Conservation (phyloP, 2,797 vertebrate species). For the Hapalemur alaotrensis region DNA sequence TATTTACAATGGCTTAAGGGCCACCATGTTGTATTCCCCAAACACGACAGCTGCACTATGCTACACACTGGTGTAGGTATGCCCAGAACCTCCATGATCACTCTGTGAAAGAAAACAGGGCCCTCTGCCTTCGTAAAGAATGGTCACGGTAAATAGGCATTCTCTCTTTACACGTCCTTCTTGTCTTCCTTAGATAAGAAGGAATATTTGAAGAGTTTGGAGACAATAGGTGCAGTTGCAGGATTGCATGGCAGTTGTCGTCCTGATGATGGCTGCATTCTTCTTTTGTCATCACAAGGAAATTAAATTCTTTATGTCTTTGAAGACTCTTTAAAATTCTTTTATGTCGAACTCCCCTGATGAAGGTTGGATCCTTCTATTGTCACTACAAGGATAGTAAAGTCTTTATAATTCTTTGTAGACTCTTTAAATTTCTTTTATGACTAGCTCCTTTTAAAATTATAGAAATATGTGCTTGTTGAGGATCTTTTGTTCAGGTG, state of each 20-base stretch:
- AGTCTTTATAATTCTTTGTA: background rate
- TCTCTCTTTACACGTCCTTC: background rate
- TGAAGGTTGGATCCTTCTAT: background rate
- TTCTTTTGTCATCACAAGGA: background rate
- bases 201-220: background rate
- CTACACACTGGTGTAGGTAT: background rate
- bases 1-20: background rate
- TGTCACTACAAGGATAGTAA: background rate
- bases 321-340: background rate
- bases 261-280: background rate
- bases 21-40: background rate
- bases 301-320: background rate
- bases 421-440: background rate
- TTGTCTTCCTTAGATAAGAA: background rate
- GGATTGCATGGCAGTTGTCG: background rate
- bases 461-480: background rate
- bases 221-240: background rate
- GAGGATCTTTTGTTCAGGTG: background rate
- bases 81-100: background rate
- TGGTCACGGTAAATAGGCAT: background rate
- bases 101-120: background rate
- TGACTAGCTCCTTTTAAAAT: background rate
- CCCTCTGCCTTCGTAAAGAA: background rate
- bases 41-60: background rate
- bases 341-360: background rate